Conservation (phyloP, 2,888 invertebrate species). For the Lathronympha strigana region DNA sequence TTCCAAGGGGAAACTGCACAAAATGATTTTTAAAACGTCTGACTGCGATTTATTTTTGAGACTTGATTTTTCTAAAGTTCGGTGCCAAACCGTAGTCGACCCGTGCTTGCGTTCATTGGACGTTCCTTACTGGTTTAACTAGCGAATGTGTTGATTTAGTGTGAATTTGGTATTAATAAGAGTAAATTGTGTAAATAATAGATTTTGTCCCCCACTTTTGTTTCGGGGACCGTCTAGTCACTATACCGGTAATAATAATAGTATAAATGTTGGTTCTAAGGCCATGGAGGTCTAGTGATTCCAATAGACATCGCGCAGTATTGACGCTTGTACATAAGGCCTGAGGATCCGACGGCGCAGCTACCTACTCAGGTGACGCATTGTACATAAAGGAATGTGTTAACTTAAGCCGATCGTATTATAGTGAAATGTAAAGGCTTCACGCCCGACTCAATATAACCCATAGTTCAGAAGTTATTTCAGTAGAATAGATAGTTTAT, state of each 20-base stretch:
- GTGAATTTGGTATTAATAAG: slow-evolving; percentile 71
- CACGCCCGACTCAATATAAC: slow-evolving; percentile 54
- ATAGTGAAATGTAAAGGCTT: slow-evolving; percentile 68
- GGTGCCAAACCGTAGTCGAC: slow-evolving; percentile 59
- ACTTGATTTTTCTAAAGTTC: slow-evolving; percentile 58
- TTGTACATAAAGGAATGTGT: slow-evolving; percentile 30
- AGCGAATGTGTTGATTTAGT: slow-evolving; percentile 69
- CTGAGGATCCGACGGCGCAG: slow-evolving; percentile 10
- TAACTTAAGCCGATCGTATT: slow-evolving; percentile 52
- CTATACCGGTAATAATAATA: slow-evolving; percentile 62
- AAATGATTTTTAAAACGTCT: slow-evolving; percentile 60
- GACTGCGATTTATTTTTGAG: slow-evolving; percentile 66
- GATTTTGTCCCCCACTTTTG: slow-evolving; percentile 58
- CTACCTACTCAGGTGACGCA: slow-evolving; percentile 10
- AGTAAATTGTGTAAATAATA: slow-evolving; percentile 70
- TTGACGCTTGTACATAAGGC: slow-evolving; percentile 31
- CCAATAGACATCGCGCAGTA: slow-evolving; percentile 39
- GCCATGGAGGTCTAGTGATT: slow-evolving; percentile 47
- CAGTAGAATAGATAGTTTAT: slow-evolving; percentile 63
- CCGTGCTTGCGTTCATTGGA: slow-evolving; percentile 57
- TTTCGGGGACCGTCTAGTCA: slow-evolving; percentile 74
- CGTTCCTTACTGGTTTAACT: slow-evolving; percentile 53
- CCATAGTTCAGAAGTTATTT: slow-evolving; percentile 64
- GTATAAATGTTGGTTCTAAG: slow-evolving; percentile 46
- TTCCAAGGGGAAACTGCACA: slow-evolving; percentile 77